Evolutionary conservation across 2,888 invertebrate species (phyloP), one percentile per base, ranked within the genome.

Genomic region (Habrosyne pyritoides): DNA sequence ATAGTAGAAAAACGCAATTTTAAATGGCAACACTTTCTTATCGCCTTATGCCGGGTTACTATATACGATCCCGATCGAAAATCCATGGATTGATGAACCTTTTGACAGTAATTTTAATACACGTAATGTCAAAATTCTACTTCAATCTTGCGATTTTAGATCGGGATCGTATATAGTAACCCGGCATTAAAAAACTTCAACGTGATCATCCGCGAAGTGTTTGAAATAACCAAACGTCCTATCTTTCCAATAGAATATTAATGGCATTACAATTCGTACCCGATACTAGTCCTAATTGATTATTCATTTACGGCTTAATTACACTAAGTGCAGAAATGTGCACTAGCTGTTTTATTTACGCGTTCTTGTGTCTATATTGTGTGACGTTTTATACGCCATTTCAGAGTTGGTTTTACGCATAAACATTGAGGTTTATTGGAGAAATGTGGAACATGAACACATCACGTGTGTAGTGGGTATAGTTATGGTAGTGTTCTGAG

Each of bases 251-350:
- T 36, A 14, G 2, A 36, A 36, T 12, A 12, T 33, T 33, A 36
- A 12, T 12, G 12, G 30, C 14, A 14, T 14, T 24, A 24, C 24
- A 24, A 24, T 24, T 36, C 14, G 36, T 36, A 54, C 49, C 52
- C 36, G 21, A 26, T 18, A 54, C 54, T 18, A 52, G 18, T 21
- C 52, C 57, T 60, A 66, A 64, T 67, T 62, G 68, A 53, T 54
- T 54, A 52, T 57, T 62, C 66, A 71, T 72, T 72, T 67, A 66
- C n/a, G 51, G 56, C 56, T 64, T 65, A 72, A 72, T 74, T 72
- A 72, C 61, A 64, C 56, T 59, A 56, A 56, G 57, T 61, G 69
- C 67, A 67, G 18, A 24, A 42, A 42, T 42, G 42, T 42, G 42
- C 42, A 42, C 42, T 18, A 18, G 42, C 8, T 18, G 14, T 26